These are phyloP conservation scores for Aulostomus chinensis DNA, from an alignment of 2,797 vertebrate species.

Conservation along the genomic window DNA sequence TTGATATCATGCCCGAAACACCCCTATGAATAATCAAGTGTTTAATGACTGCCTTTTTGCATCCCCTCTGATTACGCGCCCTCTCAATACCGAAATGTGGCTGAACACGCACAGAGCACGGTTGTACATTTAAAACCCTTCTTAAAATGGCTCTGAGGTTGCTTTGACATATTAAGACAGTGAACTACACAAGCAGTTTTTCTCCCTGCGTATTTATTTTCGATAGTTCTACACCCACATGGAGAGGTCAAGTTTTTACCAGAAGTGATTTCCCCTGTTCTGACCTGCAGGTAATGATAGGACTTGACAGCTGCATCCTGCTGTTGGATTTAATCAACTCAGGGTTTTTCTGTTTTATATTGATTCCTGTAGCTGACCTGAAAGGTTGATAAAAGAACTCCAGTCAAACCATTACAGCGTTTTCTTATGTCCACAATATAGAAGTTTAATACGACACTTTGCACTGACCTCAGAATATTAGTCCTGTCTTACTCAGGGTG, in stretches of 20 bases:
- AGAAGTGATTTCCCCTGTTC: constrained; percentile 55
- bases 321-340: constrained; percentile 58
- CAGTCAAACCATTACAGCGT: constrained; percentile 31
- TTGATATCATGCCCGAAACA: too few relatives aligned
- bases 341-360: constrained; percentile 46
- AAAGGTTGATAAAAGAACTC: constrained; percentile 51
- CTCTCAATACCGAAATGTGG: too few relatives aligned
- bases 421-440: constrained; percentile 1
- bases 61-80: too few relatives aligned
- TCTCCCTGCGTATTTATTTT: too few relatives aligned
- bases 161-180: constrained; percentile 40
- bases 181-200: too few relatives aligned
- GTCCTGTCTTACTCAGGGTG: not conserved
- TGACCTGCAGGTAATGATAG: constrained; percentile 54
- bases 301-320: constrained; percentile 53
- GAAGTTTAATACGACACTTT: constrained; percentile 4
- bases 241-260: constrained; percentile 21
- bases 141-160: too few relatives aligned
- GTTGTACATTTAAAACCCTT: too few relatives aligned
- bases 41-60: too few relatives aligned
- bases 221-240: too few relatives aligned
- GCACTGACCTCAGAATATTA: not conserved
- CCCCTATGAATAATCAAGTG: too few relatives aligned
- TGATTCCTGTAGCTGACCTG: constrained; percentile 49
- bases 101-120: too few relatives aligned